phyloP scores from a whole-genome alignment of 2,888 invertebrate genomes.

The Andrena haemorrhoa region DNA sequence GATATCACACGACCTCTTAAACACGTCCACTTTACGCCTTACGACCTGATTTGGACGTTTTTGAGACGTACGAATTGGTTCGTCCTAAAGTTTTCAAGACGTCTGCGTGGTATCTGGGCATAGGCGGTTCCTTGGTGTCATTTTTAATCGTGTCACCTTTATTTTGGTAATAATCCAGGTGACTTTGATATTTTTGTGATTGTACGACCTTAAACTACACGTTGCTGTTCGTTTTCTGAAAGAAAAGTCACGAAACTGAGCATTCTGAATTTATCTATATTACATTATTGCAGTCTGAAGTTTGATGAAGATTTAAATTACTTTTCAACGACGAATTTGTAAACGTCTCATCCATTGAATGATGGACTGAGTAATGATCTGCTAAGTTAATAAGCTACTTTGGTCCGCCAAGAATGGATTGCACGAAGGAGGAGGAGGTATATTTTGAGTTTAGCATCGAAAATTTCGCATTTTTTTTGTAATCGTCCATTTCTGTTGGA shows the following conservation, averaged over 20 bases:
- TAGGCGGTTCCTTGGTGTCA: too few relatives aligned
- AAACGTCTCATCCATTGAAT: not conserved
- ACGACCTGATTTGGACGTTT: too few relatives aligned
- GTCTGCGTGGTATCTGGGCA: too few relatives aligned
- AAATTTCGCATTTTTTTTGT: not conserved
- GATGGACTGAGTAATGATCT: not conserved
- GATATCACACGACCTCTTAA: too few relatives aligned
- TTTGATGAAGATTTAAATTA: too few relatives aligned
- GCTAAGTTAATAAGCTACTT: not conserved
- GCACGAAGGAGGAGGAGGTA: slow-evolving; percentile 41
- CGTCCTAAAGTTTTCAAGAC: too few relatives aligned
- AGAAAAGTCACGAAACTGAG: not conserved
- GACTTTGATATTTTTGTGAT: too few relatives aligned
- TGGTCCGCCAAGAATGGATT: slow-evolving; percentile 26
- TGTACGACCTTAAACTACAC: too few relatives aligned
- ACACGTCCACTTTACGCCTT: too few relatives aligned
- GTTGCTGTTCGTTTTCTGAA: too few relatives aligned
- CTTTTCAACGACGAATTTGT: not conserved
- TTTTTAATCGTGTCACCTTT: not conserved
- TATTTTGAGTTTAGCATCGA: not conserved
- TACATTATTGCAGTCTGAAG: not conserved
- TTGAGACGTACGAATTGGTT: too few relatives aligned
- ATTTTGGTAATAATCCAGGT: not conserved
- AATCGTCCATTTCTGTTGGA: slow-evolving; percentile 35
- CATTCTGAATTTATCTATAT: slow-evolving; percentile 2